Evolutionary conservation across 1,140 invertebrate genomes (phyloP), one percentile per base, ranked within the genome.

Genomic region (Anoplolepis gracilipes): DNA sequence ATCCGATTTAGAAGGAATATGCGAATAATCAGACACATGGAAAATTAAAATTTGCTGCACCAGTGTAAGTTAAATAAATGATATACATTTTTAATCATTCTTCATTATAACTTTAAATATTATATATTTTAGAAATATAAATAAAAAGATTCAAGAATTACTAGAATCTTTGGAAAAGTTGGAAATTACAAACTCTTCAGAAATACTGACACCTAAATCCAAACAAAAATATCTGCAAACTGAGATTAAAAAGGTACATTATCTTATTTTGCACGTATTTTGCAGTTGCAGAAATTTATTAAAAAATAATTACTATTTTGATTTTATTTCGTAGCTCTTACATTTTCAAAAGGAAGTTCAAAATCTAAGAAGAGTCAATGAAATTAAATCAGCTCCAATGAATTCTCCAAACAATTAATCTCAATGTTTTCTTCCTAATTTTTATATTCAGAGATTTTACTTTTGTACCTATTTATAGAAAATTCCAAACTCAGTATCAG

Each of bases 191-290:
- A 75, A 87, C 85, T 49, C 62, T 53, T 53, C 42, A n/a, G 72
- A 87, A 22, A 49, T 30, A 42, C 11, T 81, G 39, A 90, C 86
- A 13, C 78, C 90, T 22, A 72, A 78, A 79, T 64, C 69, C 0
- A 88, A 92, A 65, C 91, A 92, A 57, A 85, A 82, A 25, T 62
- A 86, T 42, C 64, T 92, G 30, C 53, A 89, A 61, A 84, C 69
- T 39, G 78, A 92, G 81, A 92, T 93, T 64, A 30, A 87, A 82
- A 92, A 93, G 90, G 92, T 93, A 78, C 13, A 55, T 59, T 65
- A 59, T 62, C 49, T 79, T 49, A 76, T 76, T 77, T 49, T 2
- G 5, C 62, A 2, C 22, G 13, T 19, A 3, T 72, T 72, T 42
- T 42, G 39, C 4, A 5, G 6, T 33, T 67, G 78, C n/a, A n/a